A percentile compares a stretch with the other conserved stretches of the same genome.
Evolutionary conservation across 2,888 invertebrate species (phyloP).

Genomic region (Urechis unicinctus): DNA sequence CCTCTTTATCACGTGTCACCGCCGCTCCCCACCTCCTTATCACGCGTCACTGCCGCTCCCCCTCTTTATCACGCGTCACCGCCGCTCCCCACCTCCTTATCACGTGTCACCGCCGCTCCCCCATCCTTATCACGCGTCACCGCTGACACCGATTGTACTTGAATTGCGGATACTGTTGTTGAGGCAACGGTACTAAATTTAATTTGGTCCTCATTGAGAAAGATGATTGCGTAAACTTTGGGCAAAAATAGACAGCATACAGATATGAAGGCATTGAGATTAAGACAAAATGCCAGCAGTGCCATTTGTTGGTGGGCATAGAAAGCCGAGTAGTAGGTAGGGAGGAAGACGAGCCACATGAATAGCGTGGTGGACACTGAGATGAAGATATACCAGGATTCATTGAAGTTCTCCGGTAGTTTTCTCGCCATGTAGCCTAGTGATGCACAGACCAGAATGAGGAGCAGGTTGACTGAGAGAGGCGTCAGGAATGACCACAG

Average conservation of each 20-base stretch:
- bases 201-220: constrained; percentile 8
- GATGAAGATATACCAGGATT: constrained; percentile 20
- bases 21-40: no score
- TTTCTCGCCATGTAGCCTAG: constrained; percentile 18
- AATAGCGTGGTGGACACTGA: constrained; percentile 17
- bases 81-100: no score
- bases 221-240: constrained; percentile 15
- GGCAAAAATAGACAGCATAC: constrained; percentile 15
- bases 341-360: constrained; percentile 17
- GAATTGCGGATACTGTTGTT: no score
- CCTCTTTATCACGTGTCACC: no score
- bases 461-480: constrained; percentile 18
- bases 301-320: constrained; percentile 10
- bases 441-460: constrained; percentile 10
- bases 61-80: no score
- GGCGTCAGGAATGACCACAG: constrained; percentile 26
- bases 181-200: constrained; percentile 1
- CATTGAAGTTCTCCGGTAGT: no score
- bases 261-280: constrained; percentile 15
- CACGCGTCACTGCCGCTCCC: no score
- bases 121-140: no score
- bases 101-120: no score
- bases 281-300: constrained; percentile 10
- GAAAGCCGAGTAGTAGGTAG: constrained; percentile 16
- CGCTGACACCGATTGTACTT: no score